Base-by-base conservation (phyloP, 2,888 invertebrate species). In the Chaetoderma sp. region DNA sequence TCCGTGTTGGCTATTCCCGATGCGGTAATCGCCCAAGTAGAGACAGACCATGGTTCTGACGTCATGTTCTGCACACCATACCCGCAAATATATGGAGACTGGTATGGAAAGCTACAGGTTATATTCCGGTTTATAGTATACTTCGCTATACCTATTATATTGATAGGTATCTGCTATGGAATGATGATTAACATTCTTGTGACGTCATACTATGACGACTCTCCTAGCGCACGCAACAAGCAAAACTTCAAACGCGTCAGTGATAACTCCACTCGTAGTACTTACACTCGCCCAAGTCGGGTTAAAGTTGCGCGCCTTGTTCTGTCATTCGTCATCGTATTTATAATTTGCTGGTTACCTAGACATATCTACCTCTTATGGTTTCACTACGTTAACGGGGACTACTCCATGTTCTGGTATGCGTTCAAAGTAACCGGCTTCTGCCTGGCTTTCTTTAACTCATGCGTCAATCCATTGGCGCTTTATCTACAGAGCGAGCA, bases 381-480 rank as follows among this genome's bases (percentile, higher is more conserved):
- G 85, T 93, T 93, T 86, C 90, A 93, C 76, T 90, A 91, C 63
- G 72, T 79, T 50, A 91, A 93, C 0, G 72, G 81, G 0, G 89
- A 93, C 90, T 88, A 78, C 72, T 85, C 93, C 78, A 90, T 90
- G 21, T 93, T 91, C 87, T 94, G 93, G 90, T 92, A 94, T 81
- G 90, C 90, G 27, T 88, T 93, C 67, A 90, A 94, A 75, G 94
- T 95, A 77, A 87, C 93, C 47, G 94, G 93, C 21, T 95, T 94
- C 86, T 94, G 94, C 81, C 89, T 96, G 65, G 91, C 93, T 78
- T 86, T 94, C 88, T 90, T 94, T 72, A 96, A 85, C 88, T 95
- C 95, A 76, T 96, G 96, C 84, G 93, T 95, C 76, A 96, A 96
- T 87, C 96, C 96, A 0, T 92, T 96, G 68, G 95, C 96, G 0